Conservation (phyloP, 92 coral and sea anemone species). For the Porites rus region DNA sequence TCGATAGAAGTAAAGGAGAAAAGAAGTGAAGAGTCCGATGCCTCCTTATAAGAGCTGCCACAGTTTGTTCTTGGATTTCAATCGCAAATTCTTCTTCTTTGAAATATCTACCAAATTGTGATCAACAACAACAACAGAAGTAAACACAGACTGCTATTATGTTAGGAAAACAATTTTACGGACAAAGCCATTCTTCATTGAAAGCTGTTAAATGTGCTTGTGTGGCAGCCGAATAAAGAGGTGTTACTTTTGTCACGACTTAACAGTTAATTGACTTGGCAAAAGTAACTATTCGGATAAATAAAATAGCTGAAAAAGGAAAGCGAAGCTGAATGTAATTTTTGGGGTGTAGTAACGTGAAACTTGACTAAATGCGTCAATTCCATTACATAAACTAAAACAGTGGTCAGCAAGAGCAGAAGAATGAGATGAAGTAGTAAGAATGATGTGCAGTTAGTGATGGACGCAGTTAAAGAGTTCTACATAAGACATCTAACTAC, state of each 20-base stretch:
- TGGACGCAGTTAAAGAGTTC: background rate
- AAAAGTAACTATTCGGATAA: slow-evolving; percentile 47
- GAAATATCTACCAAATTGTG: slow-evolving; percentile 43
- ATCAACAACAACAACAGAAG: slow-evolving; percentile 17
- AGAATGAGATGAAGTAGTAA: background rate
- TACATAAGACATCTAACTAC: background rate
- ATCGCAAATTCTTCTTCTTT: slow-evolving; percentile 16
- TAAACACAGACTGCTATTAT: slow-evolving; percentile 11
- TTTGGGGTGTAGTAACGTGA: background rate
- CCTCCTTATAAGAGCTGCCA: slow-evolving; percentile 59
- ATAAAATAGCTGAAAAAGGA: slow-evolving; percentile 6
- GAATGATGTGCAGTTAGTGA: background rate
- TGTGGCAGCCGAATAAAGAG: slow-evolving; percentile 51
- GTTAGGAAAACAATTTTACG: background rate
- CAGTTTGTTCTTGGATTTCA: slow-evolving; percentile 37
- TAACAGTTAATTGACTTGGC: slow-evolving; percentile 2
- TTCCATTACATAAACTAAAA: background rate
- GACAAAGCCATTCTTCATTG: slow-evolving; percentile 4
- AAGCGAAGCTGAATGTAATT: background rate
- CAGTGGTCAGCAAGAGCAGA: background rate
- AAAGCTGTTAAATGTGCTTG: background rate
- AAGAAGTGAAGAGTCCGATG: slow-evolving; percentile 56
- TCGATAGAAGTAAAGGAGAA: slow-evolving; percentile 41
- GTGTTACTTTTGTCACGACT: slow-evolving; percentile 49
- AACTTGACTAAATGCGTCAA: background rate